Conservation (phyloP, 1,140 invertebrate genomes). For the Drosophila sechellia region DNA sequence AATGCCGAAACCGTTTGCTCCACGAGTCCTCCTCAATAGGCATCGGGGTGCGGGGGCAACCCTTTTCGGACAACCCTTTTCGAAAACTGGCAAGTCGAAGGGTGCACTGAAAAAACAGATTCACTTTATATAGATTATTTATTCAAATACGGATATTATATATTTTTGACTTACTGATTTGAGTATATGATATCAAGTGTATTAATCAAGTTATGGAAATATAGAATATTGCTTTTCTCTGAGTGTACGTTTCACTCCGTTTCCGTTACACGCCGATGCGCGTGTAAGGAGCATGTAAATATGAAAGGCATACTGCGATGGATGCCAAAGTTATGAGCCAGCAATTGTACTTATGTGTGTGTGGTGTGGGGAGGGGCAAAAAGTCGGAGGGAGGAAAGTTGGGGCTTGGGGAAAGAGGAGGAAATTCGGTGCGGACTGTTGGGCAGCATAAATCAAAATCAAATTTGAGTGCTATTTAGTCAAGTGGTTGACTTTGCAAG, state of each 20-base stretch:
- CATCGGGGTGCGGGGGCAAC: conserved; percentile 1
- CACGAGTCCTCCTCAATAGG: conserved; percentile 62
- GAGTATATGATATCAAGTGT: too few species aligned
- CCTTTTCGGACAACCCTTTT: conserved; percentile 68
- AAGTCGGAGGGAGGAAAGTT: conserved; percentile 1
- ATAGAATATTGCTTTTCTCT: neutral
- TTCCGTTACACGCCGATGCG: conserved; percentile 78
- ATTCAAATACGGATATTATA: too few species aligned
- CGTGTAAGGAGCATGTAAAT: conserved; percentile 81
- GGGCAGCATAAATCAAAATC: conserved; percentile 80
- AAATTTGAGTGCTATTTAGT: conserved; percentile 82
- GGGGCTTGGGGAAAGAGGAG: conserved; percentile 10
- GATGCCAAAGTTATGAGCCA: conserved; percentile 79
- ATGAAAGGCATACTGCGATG: conserved; percentile 67
- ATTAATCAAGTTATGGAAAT: too few species aligned
- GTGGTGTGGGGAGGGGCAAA: neutral
- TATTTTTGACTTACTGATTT: too few species aligned
- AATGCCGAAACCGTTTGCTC: conserved; percentile 60
- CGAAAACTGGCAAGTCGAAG: too few species aligned
- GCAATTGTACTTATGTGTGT: conserved; percentile 51
- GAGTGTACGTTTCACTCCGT: conserved; percentile 53
- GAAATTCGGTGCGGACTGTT: conserved; percentile 39
- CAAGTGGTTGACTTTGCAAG: conserved; percentile 57
- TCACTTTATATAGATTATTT: neutral
- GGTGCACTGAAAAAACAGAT: conserved; percentile 4